Evolutionary conservation across 1,140 invertebrate genomes (phyloP).

Genomic region (Rhagoletis zephyria): DNA sequence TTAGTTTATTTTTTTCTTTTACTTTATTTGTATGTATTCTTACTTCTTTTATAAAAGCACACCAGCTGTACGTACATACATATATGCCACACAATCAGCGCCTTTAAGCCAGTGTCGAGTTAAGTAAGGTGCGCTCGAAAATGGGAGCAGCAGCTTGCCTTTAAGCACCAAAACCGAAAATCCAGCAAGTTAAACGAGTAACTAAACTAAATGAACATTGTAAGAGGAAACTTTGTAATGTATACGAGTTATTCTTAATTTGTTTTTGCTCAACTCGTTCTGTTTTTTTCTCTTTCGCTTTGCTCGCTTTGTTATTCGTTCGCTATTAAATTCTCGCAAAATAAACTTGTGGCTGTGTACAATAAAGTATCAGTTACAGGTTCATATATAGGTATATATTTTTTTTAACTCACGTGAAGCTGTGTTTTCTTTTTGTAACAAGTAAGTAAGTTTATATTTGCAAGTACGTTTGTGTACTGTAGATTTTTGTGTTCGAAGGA

Average conservation of each 20-base stretch:
- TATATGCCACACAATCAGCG: conserved; percentile 30
- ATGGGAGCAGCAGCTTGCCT: conserved; percentile 35
- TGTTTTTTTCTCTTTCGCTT: neutral
- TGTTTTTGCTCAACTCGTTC: neutral
- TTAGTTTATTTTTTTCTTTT: neutral
- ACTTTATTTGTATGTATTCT: neutral
- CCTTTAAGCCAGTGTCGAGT: neutral
- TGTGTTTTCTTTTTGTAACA: neutral
- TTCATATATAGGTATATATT: conserved; percentile 1
- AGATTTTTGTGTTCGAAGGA: neutral
- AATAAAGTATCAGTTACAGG: conserved; percentile 9
- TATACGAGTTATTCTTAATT: neutral
- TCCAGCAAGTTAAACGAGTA: neutral
- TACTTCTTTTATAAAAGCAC: neutral
- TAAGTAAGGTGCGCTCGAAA: conserved; percentile 37
- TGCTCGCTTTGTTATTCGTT: too few species aligned
- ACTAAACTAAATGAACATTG: neutral
- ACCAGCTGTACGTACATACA: too few species aligned
- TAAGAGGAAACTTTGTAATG: conserved; percentile 28
- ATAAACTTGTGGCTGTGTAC: neutral
- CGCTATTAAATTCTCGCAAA: conserved; percentile 44
- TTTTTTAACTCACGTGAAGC: conserved; percentile 20
- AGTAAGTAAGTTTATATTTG: neutral
- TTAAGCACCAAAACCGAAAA: conserved; percentile 42
- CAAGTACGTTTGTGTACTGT: neutral